Percentiles rank a stretch among this genome's conserved stretches.
Conservation (phyloP, 1,140 invertebrate species). For the Panagrolaimus sp. region DNA sequence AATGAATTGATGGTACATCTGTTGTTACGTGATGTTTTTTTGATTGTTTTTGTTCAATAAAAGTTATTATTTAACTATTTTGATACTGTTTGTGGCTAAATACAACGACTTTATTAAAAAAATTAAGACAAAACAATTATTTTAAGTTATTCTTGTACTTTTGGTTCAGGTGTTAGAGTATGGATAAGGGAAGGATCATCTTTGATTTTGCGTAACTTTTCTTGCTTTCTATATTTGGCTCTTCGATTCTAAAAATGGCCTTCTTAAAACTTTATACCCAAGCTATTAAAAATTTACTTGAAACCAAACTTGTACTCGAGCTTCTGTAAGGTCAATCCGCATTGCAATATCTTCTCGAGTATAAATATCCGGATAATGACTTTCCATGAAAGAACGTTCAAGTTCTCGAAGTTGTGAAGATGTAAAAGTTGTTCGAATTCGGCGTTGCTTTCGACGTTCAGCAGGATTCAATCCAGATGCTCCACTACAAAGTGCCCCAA, state of each 20-base stretch:
- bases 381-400: constrained; percentile 86
- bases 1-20: too few species aligned
- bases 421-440: constrained; percentile 92
- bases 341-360: constrained; percentile 94
- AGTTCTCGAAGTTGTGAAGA: constrained; percentile 83
- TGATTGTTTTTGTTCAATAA: too few species aligned
- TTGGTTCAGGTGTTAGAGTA: too few species aligned
- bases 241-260: too few species aligned
- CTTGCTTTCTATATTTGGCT: constrained; percentile 52
- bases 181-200: constrained; percentile 19
- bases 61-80: too few species aligned
- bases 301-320: constrained; percentile 83
- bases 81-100: too few species aligned
- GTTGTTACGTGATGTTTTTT: too few species aligned
- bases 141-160: too few species aligned
- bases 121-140: too few species aligned
- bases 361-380: constrained; percentile 97
- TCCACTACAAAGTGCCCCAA: constrained; percentile 37
- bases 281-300: too few species aligned
- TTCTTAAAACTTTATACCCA: too few species aligned
- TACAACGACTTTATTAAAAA: too few species aligned
- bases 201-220: constrained; percentile 47
- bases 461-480: constrained; percentile 37
- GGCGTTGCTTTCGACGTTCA: constrained; percentile 63
- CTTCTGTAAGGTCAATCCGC: constrained; percentile 95